These are phyloP conservation scores for Arvicanthis niloticus DNA, from an alignment of 2,113 vertebrate genomes.

Conservation along the genomic window DNA sequence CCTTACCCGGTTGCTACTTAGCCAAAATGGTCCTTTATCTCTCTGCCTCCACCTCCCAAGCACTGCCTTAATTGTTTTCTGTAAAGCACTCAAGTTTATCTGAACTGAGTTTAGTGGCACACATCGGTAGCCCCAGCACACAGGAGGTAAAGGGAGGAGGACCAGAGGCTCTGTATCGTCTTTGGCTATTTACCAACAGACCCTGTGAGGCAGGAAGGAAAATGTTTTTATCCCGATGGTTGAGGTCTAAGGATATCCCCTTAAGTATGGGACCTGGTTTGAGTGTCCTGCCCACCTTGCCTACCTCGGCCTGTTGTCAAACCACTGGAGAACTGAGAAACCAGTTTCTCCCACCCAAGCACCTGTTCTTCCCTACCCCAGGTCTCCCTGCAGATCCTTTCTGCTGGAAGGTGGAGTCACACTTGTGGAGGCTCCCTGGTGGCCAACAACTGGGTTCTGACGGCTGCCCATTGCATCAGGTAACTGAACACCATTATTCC, in stretches of 20 bases:
- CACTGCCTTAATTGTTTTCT: neutral
- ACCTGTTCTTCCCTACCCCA: neutral
- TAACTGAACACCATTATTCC: slow-evolving; percentile 22
- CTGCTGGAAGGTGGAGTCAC: slow-evolving; percentile 64
- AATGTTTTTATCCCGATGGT: neutral
- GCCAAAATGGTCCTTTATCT: neutral
- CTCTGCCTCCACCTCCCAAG: neutral
- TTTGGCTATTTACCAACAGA: no score
- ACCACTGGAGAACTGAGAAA: neutral
- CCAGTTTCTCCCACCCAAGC: rapidly evolving
- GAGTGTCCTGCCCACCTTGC: rapidly evolving
- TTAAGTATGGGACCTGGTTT: neutral
- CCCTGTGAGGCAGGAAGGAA: neutral
- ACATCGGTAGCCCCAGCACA: neutral
- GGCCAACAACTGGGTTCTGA: slow-evolving; percentile 84
- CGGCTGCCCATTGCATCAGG: slow-evolving; percentile 88
- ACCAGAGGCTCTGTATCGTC: no score
- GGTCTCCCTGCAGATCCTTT: slow-evolving; percentile 82
- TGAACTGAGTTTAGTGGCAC: neutral
- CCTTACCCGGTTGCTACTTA: no score
- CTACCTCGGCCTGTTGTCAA: neutral
- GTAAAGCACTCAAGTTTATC: neutral
- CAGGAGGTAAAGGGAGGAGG: neutral
- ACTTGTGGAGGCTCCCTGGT: slow-evolving; percentile 86
- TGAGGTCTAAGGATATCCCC: neutral